Conservation (phyloP, 2,113 vertebrate genomes). For the Apteryx mantelli region DNA sequence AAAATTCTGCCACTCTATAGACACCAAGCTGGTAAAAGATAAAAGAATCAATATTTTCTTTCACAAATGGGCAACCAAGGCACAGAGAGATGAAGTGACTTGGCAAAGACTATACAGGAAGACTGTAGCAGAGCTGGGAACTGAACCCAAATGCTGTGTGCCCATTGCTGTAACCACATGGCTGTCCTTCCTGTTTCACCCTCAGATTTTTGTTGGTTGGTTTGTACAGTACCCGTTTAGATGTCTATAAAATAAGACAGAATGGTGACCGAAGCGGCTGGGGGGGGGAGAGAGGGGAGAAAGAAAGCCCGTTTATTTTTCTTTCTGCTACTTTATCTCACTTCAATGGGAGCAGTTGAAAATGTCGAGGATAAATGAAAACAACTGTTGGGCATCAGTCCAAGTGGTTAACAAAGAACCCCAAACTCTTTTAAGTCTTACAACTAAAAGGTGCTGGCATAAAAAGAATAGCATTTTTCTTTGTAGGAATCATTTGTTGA, state of each 20-base stretch:
- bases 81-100: background rate
- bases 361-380: conserved; percentile 69
- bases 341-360: conserved; percentile 63
- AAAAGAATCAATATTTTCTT: background rate
- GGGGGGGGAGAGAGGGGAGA: background rate
- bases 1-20: background rate
- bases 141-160: fast-evolving
- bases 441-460: conserved; percentile 70
- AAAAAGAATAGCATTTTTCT: conserved; percentile 73
- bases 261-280: background rate
- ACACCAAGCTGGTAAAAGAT: background rate
- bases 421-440: conserved; percentile 71
- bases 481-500: conserved; percentile 65
- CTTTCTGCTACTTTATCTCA: conserved; percentile 73
- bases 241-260: background rate
- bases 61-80: background rate
- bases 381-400: conserved; percentile 72
- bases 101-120: background rate
- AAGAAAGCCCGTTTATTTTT: conserved; percentile 47
- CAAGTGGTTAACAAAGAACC: conserved; percentile 72
- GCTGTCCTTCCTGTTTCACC: background rate
- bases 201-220: fast-evolving
- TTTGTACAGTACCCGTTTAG: background rate
- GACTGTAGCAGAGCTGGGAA: background rate
- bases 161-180: fast-evolving